Percentiles rank a stretch among this genome's conserved stretches.
These are phyloP conservation scores for Nipponia nippon DNA, from an alignment of 2,113 vertebrate genomes.

Conservation along the genomic window DNA sequence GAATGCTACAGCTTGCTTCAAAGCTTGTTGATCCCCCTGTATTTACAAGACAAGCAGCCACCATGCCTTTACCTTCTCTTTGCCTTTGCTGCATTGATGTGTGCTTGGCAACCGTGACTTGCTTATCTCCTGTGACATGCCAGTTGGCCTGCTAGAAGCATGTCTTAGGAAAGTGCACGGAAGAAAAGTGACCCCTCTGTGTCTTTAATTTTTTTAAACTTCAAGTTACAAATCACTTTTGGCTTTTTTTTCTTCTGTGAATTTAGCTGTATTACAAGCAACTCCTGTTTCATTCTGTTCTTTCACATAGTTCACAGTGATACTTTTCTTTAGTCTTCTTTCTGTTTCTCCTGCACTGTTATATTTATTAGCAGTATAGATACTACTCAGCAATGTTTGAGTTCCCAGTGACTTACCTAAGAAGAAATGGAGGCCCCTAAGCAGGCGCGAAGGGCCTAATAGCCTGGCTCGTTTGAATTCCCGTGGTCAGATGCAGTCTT, in stretches of 20 bases:
- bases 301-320: not conserved
- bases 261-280: not conserved
- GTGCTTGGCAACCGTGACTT: not conserved
- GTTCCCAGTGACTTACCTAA: not conserved
- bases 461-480: not conserved
- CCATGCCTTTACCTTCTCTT: not conserved
- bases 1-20: not conserved
- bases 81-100: not conserved
- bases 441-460: accelerated
- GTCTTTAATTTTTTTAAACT: not conserved
- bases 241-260: not conserved
- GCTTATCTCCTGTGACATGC: not conserved
- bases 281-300: not conserved
- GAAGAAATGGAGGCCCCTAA: not conserved
- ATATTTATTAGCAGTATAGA: not conserved
- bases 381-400: not conserved
- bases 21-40: not conserved
- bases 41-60: not conserved
- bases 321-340: not conserved
- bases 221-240: not conserved
- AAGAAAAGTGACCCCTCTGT: not conserved
- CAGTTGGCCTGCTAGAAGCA: not conserved
- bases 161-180: not conserved
- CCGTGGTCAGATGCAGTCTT: not conserved
- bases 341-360: not conserved